Base-by-base conservation (phyloP, 2,888 invertebrate species). In the Drosophila vallismaia region DNA sequence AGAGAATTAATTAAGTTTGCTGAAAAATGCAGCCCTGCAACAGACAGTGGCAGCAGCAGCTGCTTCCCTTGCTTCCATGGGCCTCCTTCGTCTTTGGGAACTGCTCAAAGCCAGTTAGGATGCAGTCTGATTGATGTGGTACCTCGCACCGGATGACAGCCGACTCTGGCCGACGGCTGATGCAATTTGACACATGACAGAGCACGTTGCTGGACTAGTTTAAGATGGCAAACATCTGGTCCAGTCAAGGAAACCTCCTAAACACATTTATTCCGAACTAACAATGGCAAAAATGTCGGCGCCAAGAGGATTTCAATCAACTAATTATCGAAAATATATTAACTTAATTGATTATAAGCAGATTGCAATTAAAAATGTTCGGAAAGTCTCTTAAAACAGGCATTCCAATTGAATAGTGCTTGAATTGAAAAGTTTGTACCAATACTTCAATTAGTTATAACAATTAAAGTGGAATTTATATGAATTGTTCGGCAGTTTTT, bases 1-100 rank as follows among this genome's bases (percentile, higher is more conserved):
- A 31, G 62, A 26, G 69, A 81, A 75, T 70, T 85, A 81, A 85
- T 82, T 85, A 75, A 74, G 71, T 79, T 79, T 73, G 46, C 58
- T 44, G 40, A 68, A 67, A 56, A 70, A 62, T 57, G 55, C 70
- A 52, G 31, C 53, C 53, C 53, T 26, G 69, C 69, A 53, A 44
- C 59, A 68, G 69, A 68, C 59, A 60, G 46, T 36, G 33, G 45
- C 62, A 49, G 49, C 62, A 49, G 49, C 68, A 69, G 51, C 69
- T 55, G 60, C 31, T 57, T n/a, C 36, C 40, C 19, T 36, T 10
- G 28, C 28, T 36, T 26, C 66, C 40, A 10, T 14, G 14, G 14
- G 28, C 14, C 9, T 29, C 24, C 44, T 29, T 6, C 29, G 38
- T 4, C 24, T 9, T 28, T 8, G 28, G 10, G 4, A 33, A 10